These are phyloP conservation scores for Neopelma chrysocephalum DNA, from an alignment of 2,797 vertebrate genomes.

Conservation along the genomic window DNA sequence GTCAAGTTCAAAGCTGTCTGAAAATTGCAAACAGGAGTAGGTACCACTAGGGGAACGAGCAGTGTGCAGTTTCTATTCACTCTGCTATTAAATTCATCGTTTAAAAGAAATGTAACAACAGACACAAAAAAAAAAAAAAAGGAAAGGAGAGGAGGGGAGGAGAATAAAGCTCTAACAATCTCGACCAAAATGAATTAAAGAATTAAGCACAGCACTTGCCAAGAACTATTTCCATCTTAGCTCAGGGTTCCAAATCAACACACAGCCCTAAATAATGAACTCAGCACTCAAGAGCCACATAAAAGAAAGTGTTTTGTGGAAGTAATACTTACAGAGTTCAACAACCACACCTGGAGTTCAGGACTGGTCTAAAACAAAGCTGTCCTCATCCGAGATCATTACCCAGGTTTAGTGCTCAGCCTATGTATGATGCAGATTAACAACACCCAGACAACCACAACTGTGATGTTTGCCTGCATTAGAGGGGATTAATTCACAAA, in stretches of 20 bases:
- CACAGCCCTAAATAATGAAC: not conserved
- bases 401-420: not conserved
- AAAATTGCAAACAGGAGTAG: not conserved
- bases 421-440: not conserved
- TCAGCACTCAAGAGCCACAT: not conserved
- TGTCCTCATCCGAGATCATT: not conserved
- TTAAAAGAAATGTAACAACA: not conserved
- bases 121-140: not conserved
- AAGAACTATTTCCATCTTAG: conserved; percentile 1
- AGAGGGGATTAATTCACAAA: conserved; percentile 43
- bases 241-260: conserved; percentile 4
- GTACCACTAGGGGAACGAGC: not conserved
- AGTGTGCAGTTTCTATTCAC: not conserved
- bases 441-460: conserved; percentile 8
- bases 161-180: not conserved
- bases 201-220: not conserved
- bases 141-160: no score
- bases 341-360: not conserved
- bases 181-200: not conserved
- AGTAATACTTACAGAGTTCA: not conserved
- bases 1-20: not conserved
- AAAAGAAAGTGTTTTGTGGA: not conserved
- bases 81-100: not conserved
- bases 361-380: not conserved
- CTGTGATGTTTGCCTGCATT: not conserved